Percentiles rank a stretch among this genome's conserved stretches.
phyloP scores from a whole-genome alignment of 1,140 invertebrate species.

The Heliconius congener region DNA sequence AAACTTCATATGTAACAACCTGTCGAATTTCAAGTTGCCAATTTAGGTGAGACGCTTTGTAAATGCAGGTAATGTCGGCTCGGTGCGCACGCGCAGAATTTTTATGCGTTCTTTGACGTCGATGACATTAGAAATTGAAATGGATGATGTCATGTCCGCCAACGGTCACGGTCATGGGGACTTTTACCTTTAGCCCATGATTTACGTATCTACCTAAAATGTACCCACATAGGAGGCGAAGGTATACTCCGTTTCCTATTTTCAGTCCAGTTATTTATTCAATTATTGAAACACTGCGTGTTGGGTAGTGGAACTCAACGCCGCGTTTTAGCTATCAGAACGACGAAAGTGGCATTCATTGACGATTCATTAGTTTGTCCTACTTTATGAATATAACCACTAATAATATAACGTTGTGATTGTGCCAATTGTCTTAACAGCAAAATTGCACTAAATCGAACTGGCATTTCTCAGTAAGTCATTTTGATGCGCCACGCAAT shows the following conservation, averaged over 20 bases:
- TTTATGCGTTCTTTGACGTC: slow-evolving; percentile 25
- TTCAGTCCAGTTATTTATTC: too few relatives aligned
- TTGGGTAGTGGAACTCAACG: too few relatives aligned
- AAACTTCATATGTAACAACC: slow-evolving; percentile 4
- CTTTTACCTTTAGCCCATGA: background rate
- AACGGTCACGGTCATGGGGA: slow-evolving; percentile 23
- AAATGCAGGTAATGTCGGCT: slow-evolving; percentile 17
- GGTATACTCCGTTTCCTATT: background rate
- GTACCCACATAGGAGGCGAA: background rate
- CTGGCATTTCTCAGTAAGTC: slow-evolving; percentile 2
- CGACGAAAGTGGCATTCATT: background rate
- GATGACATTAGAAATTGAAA: slow-evolving; percentile 30
- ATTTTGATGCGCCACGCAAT: background rate
- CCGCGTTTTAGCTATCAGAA: too few relatives aligned
- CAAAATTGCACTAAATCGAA: background rate
- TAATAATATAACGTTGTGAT: background rate
- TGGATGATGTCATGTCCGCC: slow-evolving; percentile 19
- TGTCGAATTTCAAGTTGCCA: slow-evolving; percentile 22
- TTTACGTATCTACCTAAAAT: background rate
- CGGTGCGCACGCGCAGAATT: slow-evolving; percentile 16
- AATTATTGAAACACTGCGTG: too few relatives aligned
- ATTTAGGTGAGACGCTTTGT: slow-evolving; percentile 21
- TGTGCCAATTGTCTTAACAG: background rate
- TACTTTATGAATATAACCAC: background rate
- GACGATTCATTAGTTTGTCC: background rate